phyloP scores from a whole-genome alignment of 2,113 vertebrate genomes.

The Paradoxurus hermaphroditus region DNA sequence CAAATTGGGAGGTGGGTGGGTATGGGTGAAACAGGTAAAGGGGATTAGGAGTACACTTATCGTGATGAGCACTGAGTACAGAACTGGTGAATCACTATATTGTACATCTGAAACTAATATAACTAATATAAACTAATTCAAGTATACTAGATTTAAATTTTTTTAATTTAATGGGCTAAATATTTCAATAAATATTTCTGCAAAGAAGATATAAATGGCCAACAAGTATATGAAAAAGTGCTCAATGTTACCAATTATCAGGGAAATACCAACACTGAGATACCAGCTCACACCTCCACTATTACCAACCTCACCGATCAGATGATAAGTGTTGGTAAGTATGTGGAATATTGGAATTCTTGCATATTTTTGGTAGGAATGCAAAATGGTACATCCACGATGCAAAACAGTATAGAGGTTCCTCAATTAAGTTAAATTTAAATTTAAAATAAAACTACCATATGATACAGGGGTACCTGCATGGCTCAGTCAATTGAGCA shows the following conservation, averaged over 20 bases:
- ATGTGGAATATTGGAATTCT: not conserved
- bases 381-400: not conserved
- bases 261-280: not conserved
- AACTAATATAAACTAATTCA: not conserved
- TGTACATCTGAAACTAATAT: not conserved
- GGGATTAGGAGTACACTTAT: not conserved
- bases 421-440: not conserved
- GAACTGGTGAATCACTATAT: not conserved
- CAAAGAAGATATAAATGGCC: not conserved
- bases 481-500: too few species aligned
- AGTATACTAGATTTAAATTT: not conserved
- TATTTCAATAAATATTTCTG: not conserved
- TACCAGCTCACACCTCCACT: not conserved
- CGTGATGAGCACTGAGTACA: not conserved
- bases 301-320: too few species aligned
- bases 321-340: not conserved
- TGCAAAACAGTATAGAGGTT: not conserved
- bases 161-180: not conserved
- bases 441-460: not conserved
- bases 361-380: not conserved
- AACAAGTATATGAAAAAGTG: not conserved
- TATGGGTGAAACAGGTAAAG: not conserved
- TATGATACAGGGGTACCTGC: not conserved
- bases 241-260: not conserved
- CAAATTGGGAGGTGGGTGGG: not conserved